A percentile compares a stretch with the other conserved stretches of the same genome.
These are phyloP conservation scores for Pardosa pseudoannulata DNA, from an alignment of 2,888 invertebrate species.

Conservation along the genomic window DNA sequence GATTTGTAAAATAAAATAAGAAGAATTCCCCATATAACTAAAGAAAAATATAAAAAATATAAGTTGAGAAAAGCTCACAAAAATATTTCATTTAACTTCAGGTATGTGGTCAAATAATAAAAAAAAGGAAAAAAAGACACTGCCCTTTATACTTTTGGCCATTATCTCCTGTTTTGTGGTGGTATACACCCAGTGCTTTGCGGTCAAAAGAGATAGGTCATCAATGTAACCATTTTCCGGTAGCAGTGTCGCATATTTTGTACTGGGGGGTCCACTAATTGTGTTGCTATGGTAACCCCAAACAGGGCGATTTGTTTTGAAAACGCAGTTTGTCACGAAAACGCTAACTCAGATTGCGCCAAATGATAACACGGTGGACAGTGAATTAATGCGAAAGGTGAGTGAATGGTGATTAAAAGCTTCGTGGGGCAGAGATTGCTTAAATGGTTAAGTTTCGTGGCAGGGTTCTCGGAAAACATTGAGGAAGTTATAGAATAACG, in stretches of 20 bases:
- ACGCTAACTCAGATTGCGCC: conserved; percentile 34
- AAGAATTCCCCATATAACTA: too few species aligned
- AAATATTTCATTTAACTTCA: too few species aligned
- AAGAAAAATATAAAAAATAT: too few species aligned
- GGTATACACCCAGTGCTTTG: conserved; percentile 41
- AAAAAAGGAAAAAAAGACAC: neutral
- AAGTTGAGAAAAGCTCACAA: too few species aligned
- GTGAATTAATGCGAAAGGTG: neutral
- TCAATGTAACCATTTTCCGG: conserved; percentile 40
- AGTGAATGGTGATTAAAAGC: neutral
- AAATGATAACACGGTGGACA: neutral
- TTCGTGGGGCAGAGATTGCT: neutral
- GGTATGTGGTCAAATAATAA: too few species aligned
- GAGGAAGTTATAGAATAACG: too few species aligned
- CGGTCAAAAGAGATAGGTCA: conserved; percentile 51
- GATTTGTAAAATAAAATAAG: too few species aligned
- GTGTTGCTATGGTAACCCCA: conserved; percentile 55
- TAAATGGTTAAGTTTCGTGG: neutral
- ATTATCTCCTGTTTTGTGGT: neutral
- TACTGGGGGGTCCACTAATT: conserved; percentile 29
- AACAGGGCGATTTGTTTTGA: conserved; percentile 67
- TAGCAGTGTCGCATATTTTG: neutral
- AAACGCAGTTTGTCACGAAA: conserved; percentile 50
- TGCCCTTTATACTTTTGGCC: neutral
- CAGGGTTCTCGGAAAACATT: too few species aligned